Evolutionary conservation across 2,797 vertebrate species (phyloP).

Genomic region (Oreochromis mossambicus): DNA sequence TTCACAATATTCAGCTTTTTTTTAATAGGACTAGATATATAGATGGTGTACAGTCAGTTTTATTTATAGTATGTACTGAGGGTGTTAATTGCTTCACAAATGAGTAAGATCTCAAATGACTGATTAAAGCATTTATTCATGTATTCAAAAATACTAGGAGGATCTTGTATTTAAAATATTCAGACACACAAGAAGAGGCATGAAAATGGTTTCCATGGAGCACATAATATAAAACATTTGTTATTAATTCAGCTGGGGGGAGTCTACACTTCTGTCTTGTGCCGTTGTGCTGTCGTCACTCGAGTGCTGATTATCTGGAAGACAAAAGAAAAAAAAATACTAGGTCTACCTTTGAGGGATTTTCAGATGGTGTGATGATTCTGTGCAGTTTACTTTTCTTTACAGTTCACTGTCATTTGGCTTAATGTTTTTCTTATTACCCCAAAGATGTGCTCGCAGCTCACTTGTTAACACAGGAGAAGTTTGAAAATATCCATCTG

Average conservation of each 20-base stretch:
- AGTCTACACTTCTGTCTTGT: not conserved
- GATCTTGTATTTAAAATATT: constrained; percentile 3
- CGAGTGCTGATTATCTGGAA: constrained; percentile 36
- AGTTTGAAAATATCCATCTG: not conserved
- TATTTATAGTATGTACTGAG: not conserved
- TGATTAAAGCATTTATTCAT: constrained; percentile 18
- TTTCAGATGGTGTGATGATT: not conserved
- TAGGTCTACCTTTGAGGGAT: not conserved
- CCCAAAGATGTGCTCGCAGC: not conserved
- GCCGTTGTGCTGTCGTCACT: not conserved
- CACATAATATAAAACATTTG: not conserved
- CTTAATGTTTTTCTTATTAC: constrained; percentile 7
- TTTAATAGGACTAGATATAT: not conserved
- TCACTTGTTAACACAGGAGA: not conserved
- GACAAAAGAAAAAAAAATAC: constrained; percentile 7
- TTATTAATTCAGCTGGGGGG: not conserved
- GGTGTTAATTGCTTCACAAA: not conserved
- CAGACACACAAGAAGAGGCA: not conserved
- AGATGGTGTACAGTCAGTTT: not conserved
- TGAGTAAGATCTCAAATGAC: not conserved
- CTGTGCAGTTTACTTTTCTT: not conserved
- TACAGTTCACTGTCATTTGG: not conserved
- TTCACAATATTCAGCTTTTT: not conserved
- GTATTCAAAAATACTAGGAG: constrained; percentile 33
- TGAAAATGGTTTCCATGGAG: not conserved